Conservation (phyloP, 2,113 vertebrate species). For the Ceyx melanurus region DNA sequence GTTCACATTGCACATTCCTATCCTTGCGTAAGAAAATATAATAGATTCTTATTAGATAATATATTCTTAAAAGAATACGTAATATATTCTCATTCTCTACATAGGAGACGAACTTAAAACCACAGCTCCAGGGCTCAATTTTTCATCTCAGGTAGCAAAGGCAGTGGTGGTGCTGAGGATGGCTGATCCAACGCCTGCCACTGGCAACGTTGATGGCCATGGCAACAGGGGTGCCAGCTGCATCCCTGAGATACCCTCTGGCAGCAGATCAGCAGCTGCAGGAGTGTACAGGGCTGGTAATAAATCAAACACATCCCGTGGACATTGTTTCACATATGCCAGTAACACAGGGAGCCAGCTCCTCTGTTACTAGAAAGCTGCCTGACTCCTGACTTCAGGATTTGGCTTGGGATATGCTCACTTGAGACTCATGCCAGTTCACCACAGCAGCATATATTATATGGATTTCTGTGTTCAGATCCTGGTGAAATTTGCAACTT, state of each 20-base stretch:
- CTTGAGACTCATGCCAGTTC: neutral
- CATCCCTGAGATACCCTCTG: conserved; percentile 14
- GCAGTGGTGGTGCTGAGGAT: neutral
- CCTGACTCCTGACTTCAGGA: neutral
- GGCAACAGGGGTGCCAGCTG: conserved; percentile 43
- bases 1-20: neutral
- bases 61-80: neutral
- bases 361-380: neutral
- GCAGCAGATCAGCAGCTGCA: conserved; percentile 53
- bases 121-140: neutral
- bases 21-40: neutral
- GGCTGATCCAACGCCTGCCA: neutral
- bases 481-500: conserved; percentile 30
- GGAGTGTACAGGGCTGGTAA: conserved; percentile 31
- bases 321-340: neutral
- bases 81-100: neutral
- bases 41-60: neutral
- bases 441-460: neutral
- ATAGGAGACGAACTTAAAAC: neutral
- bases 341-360: neutral
- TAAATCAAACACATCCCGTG: conserved; percentile 56
- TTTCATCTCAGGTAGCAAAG: neutral
- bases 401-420: neutral
- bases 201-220: neutral
- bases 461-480: neutral